Base-by-base conservation (phyloP, 2,113 vertebrate genomes). In the Rhadina sibilatrix region DNA sequence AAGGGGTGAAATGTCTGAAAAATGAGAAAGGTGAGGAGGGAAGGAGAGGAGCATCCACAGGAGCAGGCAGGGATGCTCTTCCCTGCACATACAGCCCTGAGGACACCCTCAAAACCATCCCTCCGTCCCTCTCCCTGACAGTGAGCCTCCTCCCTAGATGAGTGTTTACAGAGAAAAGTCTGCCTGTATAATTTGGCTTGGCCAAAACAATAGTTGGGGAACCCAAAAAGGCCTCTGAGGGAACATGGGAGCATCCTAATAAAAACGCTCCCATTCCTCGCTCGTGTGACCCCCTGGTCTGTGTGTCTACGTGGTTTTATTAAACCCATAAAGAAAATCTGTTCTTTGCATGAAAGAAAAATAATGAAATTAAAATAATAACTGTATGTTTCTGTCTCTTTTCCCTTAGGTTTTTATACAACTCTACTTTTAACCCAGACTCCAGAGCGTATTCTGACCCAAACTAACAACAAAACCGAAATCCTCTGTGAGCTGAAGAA, bases 1-100 rank as follows among this genome's bases (percentile, higher is more conserved):
- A 37, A 24, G 8, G 42, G 6, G 15, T 70, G 30, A 78, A 87
- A 47, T 54, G 19, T 54, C 28, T 46, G 19, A 54, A 61, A 69
- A 61, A 61, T 38, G 15, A 70, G 18, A 24, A 69, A n/a, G 10
- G 16, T 90, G 79, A 90, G 44, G 12, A 52, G 33, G 50, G 37
- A 5, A 64, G 63, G 49, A 90, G 53, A 65, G 31, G 10, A 15
- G 2, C 19, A 30, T 18, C 42, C 16, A 20, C 6, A 25, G 33
- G 46, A 57, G 37, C 10, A 70, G 60, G 19, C 15, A 50, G 25
- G 11, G 12, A 24, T 77, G 54, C 19, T 46, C 21, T 83, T 60
- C 27, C 52, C n/a, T 64, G 23, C 6, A 46, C 14, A 22, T 12
- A 37, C 5, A 84, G 15, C 10, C 21, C 59, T 0, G 0, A 72